Evolutionary conservation across 1,140 invertebrate genomes (phyloP).

Genomic region (Drosophila sproati): DNA sequence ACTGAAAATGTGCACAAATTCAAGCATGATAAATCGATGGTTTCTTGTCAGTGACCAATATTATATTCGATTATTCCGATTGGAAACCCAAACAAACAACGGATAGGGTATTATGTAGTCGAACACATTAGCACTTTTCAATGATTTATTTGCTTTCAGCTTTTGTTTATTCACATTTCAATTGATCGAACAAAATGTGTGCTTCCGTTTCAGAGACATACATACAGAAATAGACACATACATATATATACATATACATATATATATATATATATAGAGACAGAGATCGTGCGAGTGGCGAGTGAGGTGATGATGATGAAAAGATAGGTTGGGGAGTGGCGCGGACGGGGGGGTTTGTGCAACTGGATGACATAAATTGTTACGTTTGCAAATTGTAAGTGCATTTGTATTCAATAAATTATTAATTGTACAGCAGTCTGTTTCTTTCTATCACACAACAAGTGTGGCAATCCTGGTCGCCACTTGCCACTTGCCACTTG

Average conservation of each 20-base stretch:
- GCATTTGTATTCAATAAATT: constrained; percentile 70
- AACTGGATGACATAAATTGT: constrained; percentile 57
- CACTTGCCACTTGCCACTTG: constrained; percentile 15
- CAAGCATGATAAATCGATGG: too few species aligned
- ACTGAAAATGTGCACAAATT: too few species aligned
- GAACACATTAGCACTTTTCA: not conserved
- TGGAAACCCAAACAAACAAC: too few species aligned
- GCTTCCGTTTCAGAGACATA: constrained; percentile 58
- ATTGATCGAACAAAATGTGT: constrained; percentile 72
- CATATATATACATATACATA: too few species aligned
- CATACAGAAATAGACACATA: too few species aligned
- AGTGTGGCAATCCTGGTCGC: constrained; percentile 30
- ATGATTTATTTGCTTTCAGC: constrained; percentile 1
- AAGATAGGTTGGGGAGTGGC: not conserved
- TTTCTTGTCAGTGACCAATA: too few species aligned
- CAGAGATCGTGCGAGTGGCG: too few species aligned
- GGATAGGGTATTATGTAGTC: constrained; percentile 6
- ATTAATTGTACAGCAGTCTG: constrained; percentile 26
- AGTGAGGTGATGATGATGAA: not conserved
- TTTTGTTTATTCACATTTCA: constrained; percentile 62
- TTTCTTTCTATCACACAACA: not conserved
- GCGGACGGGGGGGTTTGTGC: not conserved
- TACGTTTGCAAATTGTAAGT: constrained; percentile 51
- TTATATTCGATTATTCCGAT: too few species aligned
- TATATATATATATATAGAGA: not conserved